These are phyloP conservation scores for Ornithoptera priamus DNA, from an alignment of 2,888 invertebrate species.

Conservation along the genomic window DNA sequence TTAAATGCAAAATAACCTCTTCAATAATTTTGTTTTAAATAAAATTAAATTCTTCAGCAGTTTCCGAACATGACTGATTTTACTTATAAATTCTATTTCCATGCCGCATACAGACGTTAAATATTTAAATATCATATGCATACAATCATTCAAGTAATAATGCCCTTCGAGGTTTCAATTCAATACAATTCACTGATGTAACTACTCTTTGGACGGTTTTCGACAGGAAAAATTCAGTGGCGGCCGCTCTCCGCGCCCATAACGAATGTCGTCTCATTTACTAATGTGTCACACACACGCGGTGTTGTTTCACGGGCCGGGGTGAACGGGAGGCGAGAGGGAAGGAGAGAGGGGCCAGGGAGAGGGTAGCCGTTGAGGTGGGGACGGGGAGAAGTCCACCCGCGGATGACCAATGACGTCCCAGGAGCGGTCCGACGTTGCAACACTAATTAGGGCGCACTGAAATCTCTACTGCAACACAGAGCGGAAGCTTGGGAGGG, in stretches of 20 bases:
- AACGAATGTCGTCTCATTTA: slow-evolving; percentile 81
- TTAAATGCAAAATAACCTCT: too few species aligned
- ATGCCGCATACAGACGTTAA: too few species aligned
- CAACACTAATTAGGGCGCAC: slow-evolving; percentile 66
- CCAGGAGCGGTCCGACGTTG: slow-evolving; percentile 52
- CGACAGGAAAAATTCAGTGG: slow-evolving; percentile 68
- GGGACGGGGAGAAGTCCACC: slow-evolving; percentile 32
- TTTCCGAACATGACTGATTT: too few species aligned
- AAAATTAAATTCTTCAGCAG: too few species aligned
- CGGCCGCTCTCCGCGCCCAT: slow-evolving; percentile 68
- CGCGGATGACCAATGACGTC: slow-evolving; percentile 67
- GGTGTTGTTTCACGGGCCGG: slow-evolving; percentile 70
- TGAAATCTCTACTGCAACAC: slow-evolving; percentile 38
- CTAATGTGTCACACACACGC: slow-evolving; percentile 81
- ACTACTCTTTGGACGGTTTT: slow-evolving; percentile 45
- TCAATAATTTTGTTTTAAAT: too few species aligned
- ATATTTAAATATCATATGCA: neutral
- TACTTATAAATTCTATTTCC: too few species aligned
- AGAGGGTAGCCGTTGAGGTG: slow-evolving; percentile 37
- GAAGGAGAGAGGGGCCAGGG: slow-evolving; percentile 37
- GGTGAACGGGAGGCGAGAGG: slow-evolving; percentile 26
- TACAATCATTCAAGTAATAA: neutral
- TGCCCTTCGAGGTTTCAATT: slow-evolving; percentile 20
- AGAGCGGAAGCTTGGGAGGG: slow-evolving; percentile 23
- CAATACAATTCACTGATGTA: slow-evolving; percentile 36